These are phyloP conservation scores for Drosophila subobscura DNA, from an alignment of 1,140 invertebrate genomes.

Conservation along the genomic window DNA sequence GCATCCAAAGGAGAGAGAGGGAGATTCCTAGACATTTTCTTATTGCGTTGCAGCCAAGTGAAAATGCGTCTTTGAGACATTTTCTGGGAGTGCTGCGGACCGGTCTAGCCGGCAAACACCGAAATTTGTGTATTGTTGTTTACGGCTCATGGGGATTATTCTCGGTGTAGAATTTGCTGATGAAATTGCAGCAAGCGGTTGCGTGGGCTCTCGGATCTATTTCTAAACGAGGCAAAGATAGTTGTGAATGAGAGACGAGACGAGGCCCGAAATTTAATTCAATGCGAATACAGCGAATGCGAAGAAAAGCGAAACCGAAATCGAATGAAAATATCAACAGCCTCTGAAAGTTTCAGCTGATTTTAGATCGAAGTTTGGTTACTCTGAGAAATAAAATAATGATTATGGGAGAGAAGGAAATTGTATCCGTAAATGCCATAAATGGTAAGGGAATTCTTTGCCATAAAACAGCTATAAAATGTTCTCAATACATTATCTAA, in stretches of 20 bases:
- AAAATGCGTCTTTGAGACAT: conserved; percentile 71
- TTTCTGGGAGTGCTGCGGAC: conserved; percentile 10
- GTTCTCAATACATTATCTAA: no score
- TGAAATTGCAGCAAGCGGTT: conserved; percentile 69
- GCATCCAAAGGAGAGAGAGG: conserved; percentile 35
- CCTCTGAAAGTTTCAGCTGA: no score
- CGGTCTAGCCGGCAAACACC: no score
- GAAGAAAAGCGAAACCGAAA: conserved; percentile 5
- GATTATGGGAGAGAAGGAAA: no score
- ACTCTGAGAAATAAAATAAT: neutral
- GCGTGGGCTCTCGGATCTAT: conserved; percentile 42
- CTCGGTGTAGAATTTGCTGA: conserved; percentile 51
- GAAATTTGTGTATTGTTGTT: no score
- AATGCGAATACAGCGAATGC: conserved; percentile 22
- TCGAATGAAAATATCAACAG: conserved; percentile 8
- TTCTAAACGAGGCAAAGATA: conserved; percentile 61
- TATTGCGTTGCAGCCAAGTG: conserved; percentile 47
- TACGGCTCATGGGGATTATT: conserved; percentile 12
- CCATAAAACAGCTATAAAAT: no score
- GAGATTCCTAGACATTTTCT: neutral
- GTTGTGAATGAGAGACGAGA: conserved; percentile 60
- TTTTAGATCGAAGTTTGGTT: neutral
- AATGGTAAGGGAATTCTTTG: neutral
- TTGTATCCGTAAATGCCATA: no score
- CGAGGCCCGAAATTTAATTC: conserved; percentile 35